A percentile compares a stretch with the other conserved stretches of the same genome.
Evolutionary conservation across 2,888 invertebrate species (phyloP).

Genomic region (Physocephala rufipes): DNA sequence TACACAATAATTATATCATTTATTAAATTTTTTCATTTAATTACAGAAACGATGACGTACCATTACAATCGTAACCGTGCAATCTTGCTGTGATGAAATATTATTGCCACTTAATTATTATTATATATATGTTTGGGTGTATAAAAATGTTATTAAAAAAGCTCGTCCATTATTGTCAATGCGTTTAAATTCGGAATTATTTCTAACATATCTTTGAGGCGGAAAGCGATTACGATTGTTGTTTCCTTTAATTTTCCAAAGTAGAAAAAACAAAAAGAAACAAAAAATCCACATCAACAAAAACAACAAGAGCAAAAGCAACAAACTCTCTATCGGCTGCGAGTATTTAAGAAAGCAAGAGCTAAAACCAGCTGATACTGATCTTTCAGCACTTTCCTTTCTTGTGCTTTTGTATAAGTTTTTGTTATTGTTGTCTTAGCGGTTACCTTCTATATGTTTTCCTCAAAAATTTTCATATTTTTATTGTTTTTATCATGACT

Average conservation of each 20-base stretch:
- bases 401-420: constrained; percentile 14
- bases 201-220: no score
- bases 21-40: constrained; percentile 12
- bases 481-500: background rate
- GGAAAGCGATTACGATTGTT: no score
- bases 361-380: background rate
- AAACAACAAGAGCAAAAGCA: background rate
- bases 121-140: constrained; percentile 15
- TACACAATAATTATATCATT: constrained; percentile 43
- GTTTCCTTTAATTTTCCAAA: no score
- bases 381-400: constrained; percentile 36
- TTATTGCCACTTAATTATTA: constrained; percentile 29
- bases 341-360: background rate
- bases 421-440: background rate
- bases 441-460: constrained; percentile 13
- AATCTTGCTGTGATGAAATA: no score
- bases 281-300: constrained; percentile 1
- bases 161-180: no score
- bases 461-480: background rate
- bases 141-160: no score
- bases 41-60: no score
- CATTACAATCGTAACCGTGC: no score
- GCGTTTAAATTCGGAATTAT: no score
- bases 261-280: background rate
- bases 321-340: background rate